These are phyloP conservation scores for Sebastes hopkinsi DNA, from an alignment of 2,797 vertebrate genomes.

Conservation along the genomic window DNA sequence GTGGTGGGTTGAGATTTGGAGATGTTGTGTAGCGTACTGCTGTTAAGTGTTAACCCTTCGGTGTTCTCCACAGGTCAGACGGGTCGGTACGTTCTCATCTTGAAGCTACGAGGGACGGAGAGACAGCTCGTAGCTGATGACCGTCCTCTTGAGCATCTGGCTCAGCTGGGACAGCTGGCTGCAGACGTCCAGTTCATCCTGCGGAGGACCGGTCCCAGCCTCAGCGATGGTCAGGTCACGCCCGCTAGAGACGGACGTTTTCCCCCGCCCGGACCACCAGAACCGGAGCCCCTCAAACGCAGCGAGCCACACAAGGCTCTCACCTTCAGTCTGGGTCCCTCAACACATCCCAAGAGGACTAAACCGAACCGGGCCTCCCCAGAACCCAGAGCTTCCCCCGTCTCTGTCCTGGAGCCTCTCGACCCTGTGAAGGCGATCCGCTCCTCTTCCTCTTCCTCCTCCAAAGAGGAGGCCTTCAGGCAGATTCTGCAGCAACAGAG, in stretches of 20 bases:
- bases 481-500: slow-evolving; percentile 84
- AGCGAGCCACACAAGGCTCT: slow-evolving; percentile 82
- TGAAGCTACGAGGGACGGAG: slow-evolving; percentile 89
- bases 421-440: neutral
- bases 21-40: too few species aligned
- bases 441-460: slow-evolving; percentile 16
- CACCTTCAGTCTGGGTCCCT: slow-evolving; percentile 82
- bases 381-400: slow-evolving; percentile 45
- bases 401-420: slow-evolving; percentile 13
- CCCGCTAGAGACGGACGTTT: slow-evolving; percentile 68
- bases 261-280: slow-evolving; percentile 55
- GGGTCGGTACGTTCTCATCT: slow-evolving; percentile 90
- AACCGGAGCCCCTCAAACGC: slow-evolving; percentile 67
- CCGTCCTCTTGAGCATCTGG: slow-evolving; percentile 86
- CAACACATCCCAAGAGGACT: slow-evolving; percentile 38
- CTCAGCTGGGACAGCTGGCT: slow-evolving; percentile 89
- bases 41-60: neutral
- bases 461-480: slow-evolving; percentile 85
- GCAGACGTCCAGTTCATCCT: slow-evolving; percentile 90
- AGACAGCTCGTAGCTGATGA: slow-evolving; percentile 87
- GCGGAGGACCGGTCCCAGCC: slow-evolving; percentile 87
- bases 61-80: slow-evolving; percentile 87
- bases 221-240: slow-evolving; percentile 65
- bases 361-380: slow-evolving; percentile 56
- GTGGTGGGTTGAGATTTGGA: too few species aligned